Conservation (phyloP, 2,113 vertebrate species). For the Catharus minimus region DNA sequence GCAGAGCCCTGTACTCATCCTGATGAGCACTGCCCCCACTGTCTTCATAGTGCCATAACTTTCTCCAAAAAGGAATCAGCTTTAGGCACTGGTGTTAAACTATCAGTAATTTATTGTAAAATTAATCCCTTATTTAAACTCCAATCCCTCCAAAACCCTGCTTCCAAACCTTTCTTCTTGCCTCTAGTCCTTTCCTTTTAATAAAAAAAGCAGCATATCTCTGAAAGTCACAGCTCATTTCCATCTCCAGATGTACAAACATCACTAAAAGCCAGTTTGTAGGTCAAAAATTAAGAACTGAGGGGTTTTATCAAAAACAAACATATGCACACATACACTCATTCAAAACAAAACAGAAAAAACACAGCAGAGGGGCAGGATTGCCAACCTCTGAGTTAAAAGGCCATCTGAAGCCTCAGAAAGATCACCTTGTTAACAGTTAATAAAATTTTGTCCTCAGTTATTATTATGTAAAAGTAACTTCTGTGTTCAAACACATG, state of each 20-base stretch:
- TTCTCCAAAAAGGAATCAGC: neutral
- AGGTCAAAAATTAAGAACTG: conserved; percentile 57
- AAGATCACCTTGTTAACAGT: conserved; percentile 50
- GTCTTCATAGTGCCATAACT: neutral
- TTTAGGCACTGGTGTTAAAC: conserved; percentile 3
- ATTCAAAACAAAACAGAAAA: conserved; percentile 33
- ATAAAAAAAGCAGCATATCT: conserved; percentile 46
- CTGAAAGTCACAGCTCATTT: conserved; percentile 16
- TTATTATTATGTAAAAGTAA: conserved; percentile 44
- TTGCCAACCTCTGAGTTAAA: conserved; percentile 36
- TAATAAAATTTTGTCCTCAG: conserved; percentile 56
- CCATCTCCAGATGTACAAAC: conserved; percentile 65
- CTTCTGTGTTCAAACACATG: neutral
- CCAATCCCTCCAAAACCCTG: neutral
- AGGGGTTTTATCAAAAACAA: conserved; percentile 55
- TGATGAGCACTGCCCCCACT: neutral
- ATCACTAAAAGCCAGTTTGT: conserved; percentile 42
- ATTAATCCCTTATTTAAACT: conserved; percentile 31
- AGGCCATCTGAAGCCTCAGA: conserved; percentile 31
- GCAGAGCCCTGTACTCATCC: neutral
- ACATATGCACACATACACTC: neutral
- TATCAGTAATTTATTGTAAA: conserved; percentile 33
- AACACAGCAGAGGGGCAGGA: conserved; percentile 8
- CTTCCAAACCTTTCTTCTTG: conserved; percentile 3
- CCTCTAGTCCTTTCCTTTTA: conserved; percentile 44